Conservation (phyloP, 2,888 invertebrate species). For the Lampropteryx suffumata region DNA sequence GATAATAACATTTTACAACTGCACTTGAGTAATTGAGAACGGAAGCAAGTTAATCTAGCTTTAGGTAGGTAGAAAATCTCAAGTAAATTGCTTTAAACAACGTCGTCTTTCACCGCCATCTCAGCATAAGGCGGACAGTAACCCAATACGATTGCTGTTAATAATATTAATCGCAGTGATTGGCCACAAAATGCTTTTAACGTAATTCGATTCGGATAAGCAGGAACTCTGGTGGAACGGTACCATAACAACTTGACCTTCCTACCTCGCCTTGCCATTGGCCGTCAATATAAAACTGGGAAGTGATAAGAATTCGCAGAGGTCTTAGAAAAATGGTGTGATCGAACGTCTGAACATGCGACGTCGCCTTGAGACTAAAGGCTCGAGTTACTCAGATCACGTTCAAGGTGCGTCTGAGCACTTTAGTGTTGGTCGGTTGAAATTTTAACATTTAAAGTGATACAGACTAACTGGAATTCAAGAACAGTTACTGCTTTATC, state of each 20-base stretch:
- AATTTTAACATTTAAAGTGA: slow-evolving; percentile 52
- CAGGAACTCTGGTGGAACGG: slow-evolving; percentile 68
- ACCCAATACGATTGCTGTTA: slow-evolving; percentile 65
- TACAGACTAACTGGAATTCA: slow-evolving; percentile 40
- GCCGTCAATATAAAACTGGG: slow-evolving; percentile 40
- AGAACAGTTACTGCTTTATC: slow-evolving; percentile 44
- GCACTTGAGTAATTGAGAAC: slow-evolving; percentile 4
- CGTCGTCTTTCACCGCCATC: slow-evolving; percentile 29
- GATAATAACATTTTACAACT: not conserved
- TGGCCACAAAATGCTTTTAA: slow-evolving; percentile 78
- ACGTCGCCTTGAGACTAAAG: slow-evolving; percentile 74
- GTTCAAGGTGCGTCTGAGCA: slow-evolving; percentile 74
- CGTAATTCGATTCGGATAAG: slow-evolving; percentile 76
- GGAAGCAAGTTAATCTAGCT: slow-evolving; percentile 20
- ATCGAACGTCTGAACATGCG: slow-evolving; percentile 54
- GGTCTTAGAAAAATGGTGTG: slow-evolving; percentile 60
- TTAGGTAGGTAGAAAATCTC: slow-evolving; percentile 18
- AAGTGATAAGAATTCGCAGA: slow-evolving; percentile 49
- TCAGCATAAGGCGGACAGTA: slow-evolving; percentile 58
- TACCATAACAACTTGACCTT: slow-evolving; percentile 61
- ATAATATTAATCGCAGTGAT: slow-evolving; percentile 76
- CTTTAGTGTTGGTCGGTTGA: slow-evolving; percentile 55
- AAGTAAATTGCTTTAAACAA: slow-evolving; percentile 19
- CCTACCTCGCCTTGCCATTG: slow-evolving; percentile 44
- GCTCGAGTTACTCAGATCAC: slow-evolving; percentile 79